These are phyloP conservation scores for Lemur catta DNA, from an alignment of 2,797 vertebrate genomes.

Conservation along the genomic window DNA sequence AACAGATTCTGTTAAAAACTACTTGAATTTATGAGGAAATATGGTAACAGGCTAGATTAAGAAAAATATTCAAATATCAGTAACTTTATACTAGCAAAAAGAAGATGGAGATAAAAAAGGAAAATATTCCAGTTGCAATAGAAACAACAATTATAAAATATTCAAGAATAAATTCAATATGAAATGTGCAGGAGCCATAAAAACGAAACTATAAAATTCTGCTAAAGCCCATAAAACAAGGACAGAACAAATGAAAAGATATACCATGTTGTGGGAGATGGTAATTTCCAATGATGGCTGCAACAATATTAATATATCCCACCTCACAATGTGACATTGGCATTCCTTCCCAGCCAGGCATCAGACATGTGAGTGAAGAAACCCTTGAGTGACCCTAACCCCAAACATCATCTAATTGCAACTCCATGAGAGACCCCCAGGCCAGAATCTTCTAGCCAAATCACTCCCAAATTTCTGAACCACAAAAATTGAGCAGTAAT, in stretches of 20 bases:
- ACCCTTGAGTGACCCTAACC: not conserved
- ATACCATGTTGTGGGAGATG: not conserved
- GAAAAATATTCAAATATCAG: conserved; percentile 6
- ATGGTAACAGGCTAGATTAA: conserved; percentile 16
- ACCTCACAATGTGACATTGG: not conserved
- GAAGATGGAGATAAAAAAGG: not conserved
- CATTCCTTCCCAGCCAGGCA: not conserved
- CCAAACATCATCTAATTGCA: not conserved
- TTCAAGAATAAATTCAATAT: not conserved
- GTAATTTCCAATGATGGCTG: not conserved
- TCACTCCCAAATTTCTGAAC: not conserved
- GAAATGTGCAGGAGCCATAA: not conserved
- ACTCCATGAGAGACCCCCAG: not conserved
- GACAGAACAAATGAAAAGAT: not conserved
- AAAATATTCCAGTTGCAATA: not conserved
- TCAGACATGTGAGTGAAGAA: not conserved
- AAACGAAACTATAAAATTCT: not conserved
- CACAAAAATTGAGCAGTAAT: not conserved
- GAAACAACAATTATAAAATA: not conserved
- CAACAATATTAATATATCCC: not conserved
- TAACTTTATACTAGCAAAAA: not conserved
- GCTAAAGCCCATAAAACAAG: not conserved
- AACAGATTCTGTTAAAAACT: conserved; percentile 28
- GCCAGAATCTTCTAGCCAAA: not conserved
- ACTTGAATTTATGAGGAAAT: not conserved